phyloP scores from a whole-genome alignment of 23 tunicate genomes.

The Ascidia mentula region DNA sequence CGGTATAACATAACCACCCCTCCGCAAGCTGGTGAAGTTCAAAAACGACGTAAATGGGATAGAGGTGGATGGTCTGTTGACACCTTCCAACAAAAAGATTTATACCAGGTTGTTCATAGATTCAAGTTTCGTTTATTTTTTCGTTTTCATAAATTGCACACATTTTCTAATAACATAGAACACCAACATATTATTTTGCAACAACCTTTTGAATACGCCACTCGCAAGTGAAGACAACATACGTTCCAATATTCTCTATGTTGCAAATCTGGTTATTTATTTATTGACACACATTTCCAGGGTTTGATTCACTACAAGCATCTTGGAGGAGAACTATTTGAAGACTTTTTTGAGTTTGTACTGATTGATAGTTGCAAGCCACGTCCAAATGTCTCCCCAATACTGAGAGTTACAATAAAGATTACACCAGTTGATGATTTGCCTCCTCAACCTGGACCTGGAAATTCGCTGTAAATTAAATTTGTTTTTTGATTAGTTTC shows the following conservation, averaged over 20 bases:
- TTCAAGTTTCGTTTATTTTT: no score
- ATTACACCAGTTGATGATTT: conserved; percentile 87
- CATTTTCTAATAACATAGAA: no score
- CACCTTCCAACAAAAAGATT: conserved; percentile 67
- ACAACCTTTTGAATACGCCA: no score
- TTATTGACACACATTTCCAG: no score
- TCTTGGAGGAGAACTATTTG: conserved; percentile 71
- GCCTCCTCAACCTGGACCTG: conserved; percentile 67
- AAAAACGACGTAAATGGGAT: conserved; percentile 67
- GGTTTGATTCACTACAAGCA: conserved; percentile 88
- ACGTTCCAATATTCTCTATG: no score
- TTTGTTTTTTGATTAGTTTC: neutral
- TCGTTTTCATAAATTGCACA: no score
- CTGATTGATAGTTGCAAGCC: conserved; percentile 67
- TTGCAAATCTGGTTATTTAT: no score
- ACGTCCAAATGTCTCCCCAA: conserved; percentile 63
- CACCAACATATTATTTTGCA: no score
- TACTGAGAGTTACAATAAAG: conserved; percentile 51
- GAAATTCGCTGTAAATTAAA: conserved; percentile 63
- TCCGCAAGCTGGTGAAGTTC: conserved; percentile 75
- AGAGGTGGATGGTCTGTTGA: conserved; percentile 74
- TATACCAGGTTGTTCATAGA: conserved; percentile 81
- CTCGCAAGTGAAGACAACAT: no score
- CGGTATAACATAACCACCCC: conserved; percentile 82
- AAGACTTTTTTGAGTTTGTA: conserved; percentile 80